These are phyloP conservation scores for Coptotermes formosanus DNA, from an alignment of 1,140 invertebrate species.

Conservation along the genomic window DNA sequence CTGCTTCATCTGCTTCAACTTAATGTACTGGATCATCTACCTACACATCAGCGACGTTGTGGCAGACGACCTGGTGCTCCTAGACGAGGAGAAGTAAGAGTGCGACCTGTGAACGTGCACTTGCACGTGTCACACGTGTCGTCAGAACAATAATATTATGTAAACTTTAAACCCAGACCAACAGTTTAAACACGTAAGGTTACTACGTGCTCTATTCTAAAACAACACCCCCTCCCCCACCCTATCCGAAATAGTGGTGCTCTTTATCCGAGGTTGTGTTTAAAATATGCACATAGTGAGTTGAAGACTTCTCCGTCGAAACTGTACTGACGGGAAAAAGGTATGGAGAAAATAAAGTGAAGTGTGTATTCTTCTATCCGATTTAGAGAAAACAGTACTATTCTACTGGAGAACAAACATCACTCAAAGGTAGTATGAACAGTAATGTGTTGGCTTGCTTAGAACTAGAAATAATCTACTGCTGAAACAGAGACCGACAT, in stretches of 20 bases:
- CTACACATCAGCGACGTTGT: conserved; percentile 93
- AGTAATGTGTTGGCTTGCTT: not conserved
- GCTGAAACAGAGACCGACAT: not conserved
- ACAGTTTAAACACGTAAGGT: not conserved
- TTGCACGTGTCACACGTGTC: not conserved
- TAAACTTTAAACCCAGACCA: not conserved
- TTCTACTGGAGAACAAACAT: not conserved
- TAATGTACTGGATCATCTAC: conserved; percentile 98
- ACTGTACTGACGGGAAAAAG: too few species aligned
- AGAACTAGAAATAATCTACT: not conserved
- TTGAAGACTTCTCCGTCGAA: too few species aligned
- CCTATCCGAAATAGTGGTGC: too few species aligned
- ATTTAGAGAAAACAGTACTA: not conserved
- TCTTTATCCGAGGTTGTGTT: too few species aligned
- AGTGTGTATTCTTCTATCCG: too few species aligned
- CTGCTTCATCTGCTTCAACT: conserved; percentile 95
- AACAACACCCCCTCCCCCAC: too few species aligned
- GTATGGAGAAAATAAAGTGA: too few species aligned
- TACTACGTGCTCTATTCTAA: not conserved
- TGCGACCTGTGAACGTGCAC: not conserved
- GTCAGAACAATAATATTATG: not conserved
- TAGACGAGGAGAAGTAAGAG: conserved; percentile 75
- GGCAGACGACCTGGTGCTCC: conserved; percentile 84
- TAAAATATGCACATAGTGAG: too few species aligned
- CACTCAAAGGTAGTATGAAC: not conserved